Conservation (phyloP, 2,797 vertebrate genomes). For the Gallinago stenura region DNA sequence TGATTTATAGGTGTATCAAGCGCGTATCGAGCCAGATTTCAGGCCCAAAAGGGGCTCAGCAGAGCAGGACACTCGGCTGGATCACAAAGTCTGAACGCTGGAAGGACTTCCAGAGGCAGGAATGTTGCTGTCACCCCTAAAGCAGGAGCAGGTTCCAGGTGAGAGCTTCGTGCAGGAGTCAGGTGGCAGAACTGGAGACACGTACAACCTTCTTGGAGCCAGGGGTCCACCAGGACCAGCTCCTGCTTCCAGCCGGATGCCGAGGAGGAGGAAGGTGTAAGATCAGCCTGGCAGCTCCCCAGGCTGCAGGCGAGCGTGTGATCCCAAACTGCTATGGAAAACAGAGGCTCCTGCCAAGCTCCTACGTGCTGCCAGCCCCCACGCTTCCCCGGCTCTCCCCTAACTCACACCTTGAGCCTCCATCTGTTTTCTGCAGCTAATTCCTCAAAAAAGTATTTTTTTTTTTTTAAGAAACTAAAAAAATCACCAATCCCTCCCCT, state of each 20-base stretch:
- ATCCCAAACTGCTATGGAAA: neutral
- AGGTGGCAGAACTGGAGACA: rapidly evolving
- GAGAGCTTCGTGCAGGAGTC: neutral
- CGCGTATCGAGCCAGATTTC: rapidly evolving
- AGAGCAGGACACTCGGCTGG: rapidly evolving
- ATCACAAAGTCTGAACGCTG: rapidly evolving
- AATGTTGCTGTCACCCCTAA: rapidly evolving
- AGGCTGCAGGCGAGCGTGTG: rapidly evolving
- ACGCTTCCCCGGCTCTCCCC: neutral
- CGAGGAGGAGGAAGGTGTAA: neutral
- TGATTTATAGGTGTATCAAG: rapidly evolving
- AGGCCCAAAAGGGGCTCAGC: neutral
- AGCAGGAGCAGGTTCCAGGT: rapidly evolving
- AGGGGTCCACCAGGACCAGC: neutral
- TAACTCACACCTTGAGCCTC: neutral
- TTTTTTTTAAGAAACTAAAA: neutral
- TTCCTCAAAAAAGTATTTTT: neutral
- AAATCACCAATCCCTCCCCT: neutral
- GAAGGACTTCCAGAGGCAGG: neutral
- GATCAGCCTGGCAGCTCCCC: rapidly evolving
- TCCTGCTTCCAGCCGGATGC: neutral
- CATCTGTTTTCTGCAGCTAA: neutral
- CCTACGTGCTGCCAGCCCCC: neutral
- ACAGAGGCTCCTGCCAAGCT: neutral
- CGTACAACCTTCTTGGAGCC: rapidly evolving